Percentiles rank a stretch among this genome's conserved stretches.
Conservation (phyloP, 2,888 invertebrate genomes). For the Hypsopygia costalis region DNA sequence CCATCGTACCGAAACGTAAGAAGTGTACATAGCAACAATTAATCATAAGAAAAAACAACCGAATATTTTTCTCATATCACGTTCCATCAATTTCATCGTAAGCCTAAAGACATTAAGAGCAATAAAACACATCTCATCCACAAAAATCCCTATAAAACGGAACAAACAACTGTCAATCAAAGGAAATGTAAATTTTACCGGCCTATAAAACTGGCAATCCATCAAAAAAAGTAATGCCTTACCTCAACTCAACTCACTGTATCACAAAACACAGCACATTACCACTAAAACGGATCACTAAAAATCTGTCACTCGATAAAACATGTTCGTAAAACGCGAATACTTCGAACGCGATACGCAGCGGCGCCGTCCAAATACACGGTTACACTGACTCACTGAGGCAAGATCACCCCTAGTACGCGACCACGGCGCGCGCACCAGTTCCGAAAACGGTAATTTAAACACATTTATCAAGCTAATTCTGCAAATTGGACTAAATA, state of each 20-base stretch:
- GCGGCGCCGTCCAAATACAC: conserved; percentile 33
- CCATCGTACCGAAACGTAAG: too few species aligned
- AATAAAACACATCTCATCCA: conserved; percentile 3
- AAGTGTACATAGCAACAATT: too few species aligned
- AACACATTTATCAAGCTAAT: conserved; percentile 76
- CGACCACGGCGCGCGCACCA: conserved; percentile 70
- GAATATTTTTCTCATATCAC: too few species aligned
- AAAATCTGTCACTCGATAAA: conserved; percentile 19
- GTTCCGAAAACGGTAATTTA: conserved; percentile 68
- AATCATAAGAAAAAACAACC: too few species aligned
- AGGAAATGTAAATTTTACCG: conserved; percentile 10
- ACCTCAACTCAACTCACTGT: conserved; percentile 29
- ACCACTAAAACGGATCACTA: conserved; percentile 30
- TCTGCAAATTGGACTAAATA: conserved; percentile 76
- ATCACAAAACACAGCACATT: conserved; percentile 31
- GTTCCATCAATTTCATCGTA: conserved; percentile 40
- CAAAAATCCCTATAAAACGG: conserved; percentile 3
- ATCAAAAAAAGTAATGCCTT: conserved; percentile 13
- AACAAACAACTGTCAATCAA: conserved; percentile 15
- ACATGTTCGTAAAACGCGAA: conserved; percentile 20
- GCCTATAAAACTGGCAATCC: conserved; percentile 1
- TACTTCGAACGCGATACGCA: conserved; percentile 23
- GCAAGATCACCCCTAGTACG: conserved; percentile 20
- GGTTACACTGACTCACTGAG: conserved; percentile 48
- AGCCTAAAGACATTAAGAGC: conserved; percentile 16